phyloP scores from a whole-genome alignment of 2,888 invertebrate species.

The Drosophila mettleri region DNA sequence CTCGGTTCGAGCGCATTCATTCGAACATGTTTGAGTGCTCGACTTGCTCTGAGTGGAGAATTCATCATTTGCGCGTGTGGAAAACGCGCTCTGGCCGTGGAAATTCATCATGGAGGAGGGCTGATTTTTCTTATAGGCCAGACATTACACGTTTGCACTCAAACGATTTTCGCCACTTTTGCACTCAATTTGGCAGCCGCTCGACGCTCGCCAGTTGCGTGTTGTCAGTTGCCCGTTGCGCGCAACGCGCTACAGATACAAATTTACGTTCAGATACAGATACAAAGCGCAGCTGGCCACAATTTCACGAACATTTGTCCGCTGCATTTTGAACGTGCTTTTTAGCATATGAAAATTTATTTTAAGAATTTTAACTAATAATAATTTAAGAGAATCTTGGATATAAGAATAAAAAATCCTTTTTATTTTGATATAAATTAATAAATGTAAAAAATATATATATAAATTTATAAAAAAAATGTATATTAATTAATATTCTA shows the following conservation, averaged over 20 bases:
- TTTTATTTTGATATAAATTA: no score
- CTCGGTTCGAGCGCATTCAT: constrained; percentile 52
- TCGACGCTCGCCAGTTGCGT: constrained; percentile 34
- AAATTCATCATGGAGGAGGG: constrained; percentile 83
- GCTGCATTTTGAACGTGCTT: constrained; percentile 19
- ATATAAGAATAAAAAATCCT: not conserved
- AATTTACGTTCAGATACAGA: constrained; percentile 21
- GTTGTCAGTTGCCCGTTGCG: constrained; percentile 54
- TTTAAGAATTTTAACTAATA: not conserved
- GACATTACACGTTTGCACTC: constrained; percentile 55
- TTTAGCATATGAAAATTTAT: not conserved
- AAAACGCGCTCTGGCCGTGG: constrained; percentile 67
- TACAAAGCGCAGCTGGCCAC: not conserved
- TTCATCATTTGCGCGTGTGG: constrained; percentile 65
- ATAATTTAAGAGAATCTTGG: not conserved
- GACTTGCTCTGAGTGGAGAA: constrained; percentile 33
- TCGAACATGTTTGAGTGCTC: constrained; percentile 65
- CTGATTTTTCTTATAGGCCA: constrained; percentile 83
- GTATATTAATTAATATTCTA: no score
- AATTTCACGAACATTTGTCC: constrained; percentile 6
- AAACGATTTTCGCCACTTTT: constrained; percentile 50
- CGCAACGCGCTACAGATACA: constrained; percentile 44
- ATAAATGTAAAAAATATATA: no score
- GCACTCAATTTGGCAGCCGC: constrained; percentile 19
- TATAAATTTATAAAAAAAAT: no score